Conservation (phyloP, 2,797 vertebrate species). For the Sciurus vulgaris region DNA sequence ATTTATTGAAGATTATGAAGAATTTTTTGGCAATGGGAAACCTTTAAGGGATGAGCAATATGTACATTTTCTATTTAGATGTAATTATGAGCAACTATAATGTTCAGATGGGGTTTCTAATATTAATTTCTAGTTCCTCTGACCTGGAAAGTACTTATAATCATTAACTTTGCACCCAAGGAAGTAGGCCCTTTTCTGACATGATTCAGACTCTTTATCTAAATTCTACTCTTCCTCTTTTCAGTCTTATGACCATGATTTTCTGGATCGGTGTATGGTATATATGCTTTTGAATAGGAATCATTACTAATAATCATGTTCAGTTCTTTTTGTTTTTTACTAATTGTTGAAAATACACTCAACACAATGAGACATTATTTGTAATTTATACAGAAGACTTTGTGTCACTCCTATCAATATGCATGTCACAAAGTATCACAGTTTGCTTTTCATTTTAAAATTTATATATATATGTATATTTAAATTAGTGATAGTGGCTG, state of each 20-base stretch:
- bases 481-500: background rate
- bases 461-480: background rate
- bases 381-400: background rate
- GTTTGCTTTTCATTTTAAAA: background rate
- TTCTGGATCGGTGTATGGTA: background rate
- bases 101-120: background rate
- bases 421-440: background rate
- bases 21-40: conserved; percentile 27
- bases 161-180: background rate
- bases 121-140: background rate
- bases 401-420: background rate
- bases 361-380: background rate
- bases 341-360: background rate
- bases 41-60: background rate
- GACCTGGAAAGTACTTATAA: background rate
- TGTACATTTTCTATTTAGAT: background rate
- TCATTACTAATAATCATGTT: background rate
- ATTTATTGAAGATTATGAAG: conserved; percentile 44
- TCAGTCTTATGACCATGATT: background rate
- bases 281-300: conserved; percentile 20
- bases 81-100: background rate
- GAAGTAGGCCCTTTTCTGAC: background rate
- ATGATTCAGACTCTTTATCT: background rate
- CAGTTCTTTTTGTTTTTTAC: background rate
- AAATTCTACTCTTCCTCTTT: background rate